phyloP scores from a whole-genome alignment of 2,797 vertebrate genomes.

The Argya squamiceps region DNA sequence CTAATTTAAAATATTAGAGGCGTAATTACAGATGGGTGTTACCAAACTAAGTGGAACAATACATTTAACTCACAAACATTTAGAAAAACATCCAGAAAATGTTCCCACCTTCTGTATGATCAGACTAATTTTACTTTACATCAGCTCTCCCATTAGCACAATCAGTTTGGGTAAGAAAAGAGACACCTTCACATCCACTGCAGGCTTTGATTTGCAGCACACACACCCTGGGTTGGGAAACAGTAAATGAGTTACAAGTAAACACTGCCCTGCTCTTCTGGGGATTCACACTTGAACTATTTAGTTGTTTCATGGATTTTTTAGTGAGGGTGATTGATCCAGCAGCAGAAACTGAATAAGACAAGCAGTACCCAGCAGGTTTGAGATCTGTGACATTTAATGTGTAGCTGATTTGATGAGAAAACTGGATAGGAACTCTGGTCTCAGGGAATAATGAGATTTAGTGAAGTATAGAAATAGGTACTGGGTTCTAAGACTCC shows the following conservation, averaged over 20 bases:
- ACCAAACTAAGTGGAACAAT: not conserved
- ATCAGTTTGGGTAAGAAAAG: not conserved
- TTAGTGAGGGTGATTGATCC: not conserved
- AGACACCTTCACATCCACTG: not conserved
- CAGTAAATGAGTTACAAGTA: not conserved
- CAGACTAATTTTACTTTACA: not conserved
- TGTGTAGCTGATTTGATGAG: not conserved
- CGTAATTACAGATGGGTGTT: not conserved
- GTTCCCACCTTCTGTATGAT: not conserved
- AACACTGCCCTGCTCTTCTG: not conserved
- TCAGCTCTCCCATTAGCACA: not conserved
- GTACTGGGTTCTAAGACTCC: not conserved
- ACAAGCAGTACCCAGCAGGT: not conserved
- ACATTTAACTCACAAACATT: not conserved
- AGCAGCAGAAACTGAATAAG: not conserved
- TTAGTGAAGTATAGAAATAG: not conserved
- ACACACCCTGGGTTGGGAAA: not conserved
- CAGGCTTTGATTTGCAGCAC: constrained; percentile 11
- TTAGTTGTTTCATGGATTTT: not conserved
- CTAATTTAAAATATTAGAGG: constrained; percentile 16
- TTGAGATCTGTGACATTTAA: not conserved
- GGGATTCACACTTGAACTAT: not conserved
- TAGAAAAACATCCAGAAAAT: not conserved
- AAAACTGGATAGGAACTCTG: not conserved
- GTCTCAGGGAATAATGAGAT: not conserved